phyloP scores from a whole-genome alignment of 2,797 vertebrate genomes.

The Pristis pectinata region DNA sequence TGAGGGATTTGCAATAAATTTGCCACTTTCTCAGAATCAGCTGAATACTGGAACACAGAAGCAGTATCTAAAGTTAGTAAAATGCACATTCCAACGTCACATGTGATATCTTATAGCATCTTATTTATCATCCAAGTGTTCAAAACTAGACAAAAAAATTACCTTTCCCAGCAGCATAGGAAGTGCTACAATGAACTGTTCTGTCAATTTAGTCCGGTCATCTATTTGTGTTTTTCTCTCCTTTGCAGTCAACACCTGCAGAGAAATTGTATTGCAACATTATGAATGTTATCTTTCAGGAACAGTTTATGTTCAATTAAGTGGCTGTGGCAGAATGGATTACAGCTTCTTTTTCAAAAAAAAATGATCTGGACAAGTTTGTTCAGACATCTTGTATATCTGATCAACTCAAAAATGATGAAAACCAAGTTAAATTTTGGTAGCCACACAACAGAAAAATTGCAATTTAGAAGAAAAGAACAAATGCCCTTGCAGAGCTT shows the following conservation, averaged over 20 bases:
- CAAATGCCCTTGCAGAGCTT: not conserved
- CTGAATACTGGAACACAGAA: slow-evolving; percentile 70
- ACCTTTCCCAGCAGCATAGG: slow-evolving; percentile 98
- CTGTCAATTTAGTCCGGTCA: slow-evolving; percentile 94
- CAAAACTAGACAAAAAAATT: slow-evolving; percentile 37
- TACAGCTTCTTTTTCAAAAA: not conserved
- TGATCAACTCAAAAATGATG: not conserved
- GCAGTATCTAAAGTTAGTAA: slow-evolving; percentile 24
- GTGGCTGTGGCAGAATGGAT: not conserved
- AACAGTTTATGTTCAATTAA: not conserved
- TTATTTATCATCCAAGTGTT: slow-evolving; percentile 17
- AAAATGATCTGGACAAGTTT: not conserved
- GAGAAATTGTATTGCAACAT: slow-evolving; percentile 34
- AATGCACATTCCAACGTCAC: not conserved
- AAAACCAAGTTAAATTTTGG: not conserved
- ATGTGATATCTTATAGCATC: not conserved
- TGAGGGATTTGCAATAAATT: slow-evolving; percentile 96
- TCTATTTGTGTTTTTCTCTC: slow-evolving; percentile 98
- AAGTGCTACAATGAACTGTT: slow-evolving; percentile 97
- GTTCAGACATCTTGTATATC: not conserved
- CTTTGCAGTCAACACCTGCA: slow-evolving; percentile 93
- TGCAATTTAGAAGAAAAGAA: not conserved
- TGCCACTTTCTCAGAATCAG: slow-evolving; percentile 93
- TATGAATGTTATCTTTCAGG: not conserved
- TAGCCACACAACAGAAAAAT: not conserved